A percentile compares a stretch with the other conserved stretches of the same genome.
These are phyloP conservation scores for Callaeas wilsoni DNA, from an alignment of 2,113 vertebrate genomes.

Conservation along the genomic window DNA sequence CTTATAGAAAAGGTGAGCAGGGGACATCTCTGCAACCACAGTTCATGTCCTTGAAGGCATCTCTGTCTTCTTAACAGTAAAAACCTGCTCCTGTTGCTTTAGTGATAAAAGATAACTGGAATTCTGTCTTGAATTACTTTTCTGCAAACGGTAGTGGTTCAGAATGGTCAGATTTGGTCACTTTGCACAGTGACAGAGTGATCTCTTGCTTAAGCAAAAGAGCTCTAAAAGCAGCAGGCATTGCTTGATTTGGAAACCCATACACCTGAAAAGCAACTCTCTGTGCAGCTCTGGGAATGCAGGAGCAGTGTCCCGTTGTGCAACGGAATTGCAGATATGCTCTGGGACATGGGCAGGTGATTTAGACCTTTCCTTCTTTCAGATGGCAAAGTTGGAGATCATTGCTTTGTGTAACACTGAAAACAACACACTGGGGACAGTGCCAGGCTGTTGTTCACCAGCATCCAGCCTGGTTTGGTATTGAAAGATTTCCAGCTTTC, in stretches of 20 bases:
- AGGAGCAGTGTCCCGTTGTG: background rate
- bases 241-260: background rate
- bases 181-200: background rate
- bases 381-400: background rate
- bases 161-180: background rate
- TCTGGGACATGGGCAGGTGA: background rate
- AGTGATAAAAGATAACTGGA: background rate
- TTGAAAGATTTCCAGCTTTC: background rate
- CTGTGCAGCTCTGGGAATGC: background rate
- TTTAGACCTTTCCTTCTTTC: background rate
- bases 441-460: background rate
- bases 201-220: background rate
- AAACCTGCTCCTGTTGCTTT: background rate
- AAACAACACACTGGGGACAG: background rate
- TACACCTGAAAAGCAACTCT: background rate
- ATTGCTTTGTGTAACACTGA: background rate
- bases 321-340: background rate
- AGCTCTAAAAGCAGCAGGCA: background rate
- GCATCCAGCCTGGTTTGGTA: background rate
- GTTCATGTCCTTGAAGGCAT: background rate
- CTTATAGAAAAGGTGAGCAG: conserved; percentile 93
- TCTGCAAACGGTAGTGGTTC: background rate
- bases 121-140: background rate
- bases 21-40: background rate
- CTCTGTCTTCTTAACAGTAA: background rate